Conservation (phyloP, 2,888 invertebrate species). For the Anarsia innoxiella region DNA sequence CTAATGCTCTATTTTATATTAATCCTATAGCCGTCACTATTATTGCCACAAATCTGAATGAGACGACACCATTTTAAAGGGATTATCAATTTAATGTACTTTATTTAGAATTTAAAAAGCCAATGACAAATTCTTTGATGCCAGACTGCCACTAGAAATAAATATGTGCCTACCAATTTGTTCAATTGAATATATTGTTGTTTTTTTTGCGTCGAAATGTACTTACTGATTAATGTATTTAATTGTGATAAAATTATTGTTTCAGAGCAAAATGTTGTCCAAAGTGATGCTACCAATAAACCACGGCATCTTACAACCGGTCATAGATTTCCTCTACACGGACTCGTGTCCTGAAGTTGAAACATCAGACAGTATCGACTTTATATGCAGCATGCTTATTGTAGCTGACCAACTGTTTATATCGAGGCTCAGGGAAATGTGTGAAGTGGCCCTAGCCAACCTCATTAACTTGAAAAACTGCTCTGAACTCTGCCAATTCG, state of each 20-base stretch:
- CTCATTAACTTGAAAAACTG: constrained; percentile 84
- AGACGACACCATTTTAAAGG: no score
- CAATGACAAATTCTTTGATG: no score
- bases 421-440: constrained; percentile 80
- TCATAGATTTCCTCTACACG: constrained; percentile 85
- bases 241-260: constrained; percentile 20
- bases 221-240: no score
- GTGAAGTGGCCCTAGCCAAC: constrained; percentile 79
- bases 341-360: constrained; percentile 77
- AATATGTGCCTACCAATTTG: no score
- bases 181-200: no score
- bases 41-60: no score
- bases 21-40: no score
- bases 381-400: constrained; percentile 83
- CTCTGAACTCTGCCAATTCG: constrained; percentile 83
- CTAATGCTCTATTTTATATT: no score
- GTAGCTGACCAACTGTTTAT: constrained; percentile 89
- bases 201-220: no score
- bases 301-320: constrained; percentile 75
- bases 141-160: no score
- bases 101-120: no score
- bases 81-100: no score
- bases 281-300: constrained; percentile 77
- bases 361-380: constrained; percentile 79
- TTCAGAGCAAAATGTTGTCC: constrained; percentile 69